phyloP scores from a whole-genome alignment of 2,888 invertebrate genomes.

The Digitonthophagus gazella region DNA sequence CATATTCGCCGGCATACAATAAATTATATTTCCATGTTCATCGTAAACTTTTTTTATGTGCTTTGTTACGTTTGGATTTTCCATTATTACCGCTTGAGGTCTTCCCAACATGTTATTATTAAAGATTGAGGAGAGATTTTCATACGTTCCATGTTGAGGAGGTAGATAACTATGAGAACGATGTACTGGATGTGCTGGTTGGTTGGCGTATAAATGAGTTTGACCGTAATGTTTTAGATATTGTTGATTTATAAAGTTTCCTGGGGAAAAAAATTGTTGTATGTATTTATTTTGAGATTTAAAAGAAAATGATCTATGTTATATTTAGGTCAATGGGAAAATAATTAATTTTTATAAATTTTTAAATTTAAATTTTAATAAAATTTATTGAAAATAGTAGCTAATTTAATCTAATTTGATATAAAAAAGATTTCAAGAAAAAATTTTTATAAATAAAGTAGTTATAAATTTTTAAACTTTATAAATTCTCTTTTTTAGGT shows the following conservation, averaged over 20 bases:
- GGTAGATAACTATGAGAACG: conserved; percentile 50
- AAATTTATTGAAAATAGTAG: too few species aligned
- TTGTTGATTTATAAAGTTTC: conserved; percentile 59
- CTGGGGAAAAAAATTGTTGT: conserved; percentile 43
- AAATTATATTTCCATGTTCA: conserved; percentile 63
- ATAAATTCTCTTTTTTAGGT: too few species aligned
- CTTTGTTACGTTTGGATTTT: conserved; percentile 60
- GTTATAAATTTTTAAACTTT: too few species aligned
- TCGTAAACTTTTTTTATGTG: conserved; percentile 63
- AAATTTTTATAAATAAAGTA: too few species aligned
- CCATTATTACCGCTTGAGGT: conserved; percentile 54
- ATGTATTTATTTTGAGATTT: too few species aligned
- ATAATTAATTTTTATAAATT: too few species aligned
- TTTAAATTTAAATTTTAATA: too few species aligned
- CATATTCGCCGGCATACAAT: conserved; percentile 59
- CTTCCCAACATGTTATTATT: conserved; percentile 45
- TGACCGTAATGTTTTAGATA: conserved; percentile 40
- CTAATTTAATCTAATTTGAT: too few species aligned
- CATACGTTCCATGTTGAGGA: conserved; percentile 67
- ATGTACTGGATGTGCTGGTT: conserved; percentile 45
- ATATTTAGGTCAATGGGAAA: too few species aligned
- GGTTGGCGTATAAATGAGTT: conserved; percentile 38
- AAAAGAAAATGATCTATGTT: too few species aligned
- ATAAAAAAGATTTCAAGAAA: too few species aligned
- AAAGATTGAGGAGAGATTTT: conserved; percentile 64